phyloP scores from a whole-genome alignment of 92 coral and sea anemone genomes.

The Epizoanthus scotinus region DNA sequence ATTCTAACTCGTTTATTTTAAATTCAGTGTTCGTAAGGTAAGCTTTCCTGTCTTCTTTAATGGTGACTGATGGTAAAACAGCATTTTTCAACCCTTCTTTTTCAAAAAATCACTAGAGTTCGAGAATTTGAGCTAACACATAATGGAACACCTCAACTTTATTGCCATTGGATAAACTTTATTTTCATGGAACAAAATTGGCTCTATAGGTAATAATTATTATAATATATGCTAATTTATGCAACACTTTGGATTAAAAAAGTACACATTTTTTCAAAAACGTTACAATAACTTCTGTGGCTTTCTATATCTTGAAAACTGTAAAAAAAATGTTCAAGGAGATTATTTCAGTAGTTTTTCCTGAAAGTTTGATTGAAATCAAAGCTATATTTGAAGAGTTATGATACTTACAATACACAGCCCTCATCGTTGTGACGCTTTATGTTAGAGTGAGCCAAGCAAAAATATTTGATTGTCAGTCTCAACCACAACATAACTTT shows the following conservation, averaged over 20 bases:
- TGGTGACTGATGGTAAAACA: conserved; percentile 2
- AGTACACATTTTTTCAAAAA: background rate
- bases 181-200: background rate
- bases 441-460: too few relatives aligned
- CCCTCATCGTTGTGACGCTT: background rate
- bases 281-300: background rate
- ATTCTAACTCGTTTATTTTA: too few relatives aligned
- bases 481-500: too few relatives aligned
- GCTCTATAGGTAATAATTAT: background rate
- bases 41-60: too few relatives aligned
- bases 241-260: background rate
- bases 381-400: conserved; percentile 2
- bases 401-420: conserved; percentile 8
- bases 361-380: background rate
- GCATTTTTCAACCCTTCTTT: background rate
- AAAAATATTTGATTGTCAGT: too few relatives aligned
- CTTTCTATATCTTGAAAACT: conserved; percentile 7
- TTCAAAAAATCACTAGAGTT: background rate
- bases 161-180: background rate
- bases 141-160: background rate
- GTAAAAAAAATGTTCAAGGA: background rate
- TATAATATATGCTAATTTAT: background rate
- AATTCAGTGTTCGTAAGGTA: too few relatives aligned
- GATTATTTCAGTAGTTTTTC: background rate
- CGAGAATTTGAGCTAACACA: background rate